Conservation (phyloP, 92 coral and sea anemone species). For the Actinernus sp. region DNA sequence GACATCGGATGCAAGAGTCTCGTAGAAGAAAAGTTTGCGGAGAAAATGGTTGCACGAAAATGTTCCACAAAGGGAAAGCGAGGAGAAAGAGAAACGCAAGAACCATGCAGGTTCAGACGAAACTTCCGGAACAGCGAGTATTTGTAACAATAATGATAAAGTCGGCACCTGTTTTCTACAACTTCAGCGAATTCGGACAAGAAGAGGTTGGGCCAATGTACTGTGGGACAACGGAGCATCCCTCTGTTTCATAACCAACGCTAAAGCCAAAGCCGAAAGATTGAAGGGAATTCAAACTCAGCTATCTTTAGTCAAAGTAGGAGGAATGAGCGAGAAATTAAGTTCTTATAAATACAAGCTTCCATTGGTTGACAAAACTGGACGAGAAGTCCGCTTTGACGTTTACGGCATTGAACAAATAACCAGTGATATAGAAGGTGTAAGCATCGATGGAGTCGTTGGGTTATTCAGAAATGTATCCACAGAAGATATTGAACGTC, state of each 20-base stretch:
- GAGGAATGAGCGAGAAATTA: slow-evolving; percentile 40
- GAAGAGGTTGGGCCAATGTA: slow-evolving; percentile 16
- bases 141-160: slow-evolving; percentile 10
- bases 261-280: slow-evolving; percentile 16
- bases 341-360: slow-evolving; percentile 27
- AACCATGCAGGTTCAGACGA: background rate
- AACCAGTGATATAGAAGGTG: slow-evolving; percentile 39
- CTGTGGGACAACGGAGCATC: slow-evolving; percentile 57
- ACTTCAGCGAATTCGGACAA: slow-evolving; percentile 12
- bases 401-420: slow-evolving; percentile 49
- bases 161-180: slow-evolving; percentile 23
- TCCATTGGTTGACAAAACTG: slow-evolving; percentile 28
- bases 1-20: slow-evolving; percentile 47
- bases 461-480: slow-evolving; percentile 26
- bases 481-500: slow-evolving; percentile 33
- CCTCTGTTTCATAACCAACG: slow-evolving; percentile 23
- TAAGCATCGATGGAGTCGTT: slow-evolving; percentile 6
- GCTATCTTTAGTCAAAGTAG: slow-evolving; percentile 45
- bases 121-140: slow-evolving; percentile 5
- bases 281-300: background rate
- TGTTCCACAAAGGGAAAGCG: slow-evolving; percentile 11
- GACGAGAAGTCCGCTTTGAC: slow-evolving; percentile 22
- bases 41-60: slow-evolving; percentile 20
- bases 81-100: background rate
- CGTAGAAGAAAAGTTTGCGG: slow-evolving; percentile 25